A percentile compares a stretch with the other conserved stretches of the same genome.
Evolutionary conservation across 2,888 invertebrate species (phyloP).

Genomic region (Phyto melanocephala): DNA sequence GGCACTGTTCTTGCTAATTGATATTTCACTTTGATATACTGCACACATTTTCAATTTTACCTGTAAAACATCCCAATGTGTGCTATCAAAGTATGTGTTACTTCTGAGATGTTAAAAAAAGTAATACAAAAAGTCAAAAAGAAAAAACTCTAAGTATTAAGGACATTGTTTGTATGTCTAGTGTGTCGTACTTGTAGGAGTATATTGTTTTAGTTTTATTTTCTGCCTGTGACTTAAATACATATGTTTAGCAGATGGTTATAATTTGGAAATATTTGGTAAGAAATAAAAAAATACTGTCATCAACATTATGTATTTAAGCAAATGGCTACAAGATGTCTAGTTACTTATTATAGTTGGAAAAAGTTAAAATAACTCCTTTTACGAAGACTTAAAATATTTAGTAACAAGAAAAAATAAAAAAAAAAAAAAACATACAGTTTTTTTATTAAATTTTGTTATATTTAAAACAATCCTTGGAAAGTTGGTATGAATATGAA

Average conservation of each 20-base stretch:
- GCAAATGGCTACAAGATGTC: neutral
- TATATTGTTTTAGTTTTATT: neutral
- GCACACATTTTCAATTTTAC: too few species aligned
- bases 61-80: neutral
- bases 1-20: too few species aligned
- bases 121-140: neutral
- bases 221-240: neutral
- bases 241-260: neutral
- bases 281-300: neutral
- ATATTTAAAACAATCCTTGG: neutral
- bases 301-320: neutral
- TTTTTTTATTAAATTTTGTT: neutral
- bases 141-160: neutral
- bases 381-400: too few species aligned
- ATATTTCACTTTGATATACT: too few species aligned
- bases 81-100: neutral
- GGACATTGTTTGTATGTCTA: neutral
- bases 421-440: neutral
- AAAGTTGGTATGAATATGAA: neutral
- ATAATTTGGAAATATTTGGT: neutral
- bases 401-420: too few species aligned
- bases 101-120: neutral
- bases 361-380: too few species aligned
- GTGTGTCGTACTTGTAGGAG: neutral
- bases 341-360: too few species aligned